A percentile compares a stretch with the other conserved stretches of the same genome.
Evolutionary conservation across 2,113 vertebrate species (phyloP).

Genomic region (Elachura formosa): DNA sequence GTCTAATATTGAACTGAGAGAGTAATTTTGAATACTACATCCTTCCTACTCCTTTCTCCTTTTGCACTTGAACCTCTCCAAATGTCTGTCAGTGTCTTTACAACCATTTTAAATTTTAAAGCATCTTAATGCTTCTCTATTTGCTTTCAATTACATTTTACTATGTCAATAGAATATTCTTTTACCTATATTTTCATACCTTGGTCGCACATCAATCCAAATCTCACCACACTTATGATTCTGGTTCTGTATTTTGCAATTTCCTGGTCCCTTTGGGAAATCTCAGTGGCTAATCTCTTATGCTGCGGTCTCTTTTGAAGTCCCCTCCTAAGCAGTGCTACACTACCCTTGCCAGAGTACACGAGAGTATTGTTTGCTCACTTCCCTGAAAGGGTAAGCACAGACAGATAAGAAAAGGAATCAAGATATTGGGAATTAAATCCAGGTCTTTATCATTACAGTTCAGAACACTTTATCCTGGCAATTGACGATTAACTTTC

Average conservation of each 20-base stretch:
- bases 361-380: not conserved
- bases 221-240: not conserved
- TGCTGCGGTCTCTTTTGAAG: not conserved
- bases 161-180: not conserved
- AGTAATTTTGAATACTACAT: not conserved
- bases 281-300: not conserved
- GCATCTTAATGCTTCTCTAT: not conserved
- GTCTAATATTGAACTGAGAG: not conserved
- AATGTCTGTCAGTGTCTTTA: not conserved
- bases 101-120: not conserved
- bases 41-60: not conserved
- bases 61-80: not conserved
- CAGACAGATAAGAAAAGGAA: not conserved
- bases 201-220: not conserved
- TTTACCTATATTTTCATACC: not conserved
- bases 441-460: conserved; percentile 21
- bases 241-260: not conserved
- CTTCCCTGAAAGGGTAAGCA: not conserved
- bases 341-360: not conserved
- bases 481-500: not conserved
- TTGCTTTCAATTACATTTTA: not conserved
- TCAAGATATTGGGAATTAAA: conserved; percentile 47
- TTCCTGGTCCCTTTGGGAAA: not conserved
- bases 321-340: not conserved
- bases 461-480: conserved; percentile 24